A percentile compares a stretch with the other conserved stretches of the same genome.
Evolutionary conservation across 1,140 invertebrate species (phyloP).

Genomic region (Leptestheria dahalacensis): DNA sequence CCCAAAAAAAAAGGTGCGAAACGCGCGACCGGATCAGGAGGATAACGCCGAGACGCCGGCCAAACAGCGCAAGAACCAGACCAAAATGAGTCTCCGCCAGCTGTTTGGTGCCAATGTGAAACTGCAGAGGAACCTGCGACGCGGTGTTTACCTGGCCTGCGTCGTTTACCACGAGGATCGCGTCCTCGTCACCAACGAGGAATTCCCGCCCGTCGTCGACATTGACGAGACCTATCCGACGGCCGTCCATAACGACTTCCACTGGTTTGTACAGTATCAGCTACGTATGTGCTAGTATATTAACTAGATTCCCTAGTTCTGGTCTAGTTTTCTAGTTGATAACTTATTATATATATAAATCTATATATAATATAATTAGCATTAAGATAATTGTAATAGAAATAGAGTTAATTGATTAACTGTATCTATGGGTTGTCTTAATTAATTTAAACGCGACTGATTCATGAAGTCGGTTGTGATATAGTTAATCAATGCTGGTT

Average conservation of each 20-base stretch:
- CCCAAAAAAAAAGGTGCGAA: constrained; percentile 45
- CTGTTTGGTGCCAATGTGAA: constrained; percentile 86
- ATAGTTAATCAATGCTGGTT: too few species aligned
- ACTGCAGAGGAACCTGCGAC: constrained; percentile 82
- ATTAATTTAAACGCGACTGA: too few species aligned
- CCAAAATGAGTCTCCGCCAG: constrained; percentile 83
- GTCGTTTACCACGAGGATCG: constrained; percentile 88
- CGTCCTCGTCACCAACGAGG: constrained; percentile 87
- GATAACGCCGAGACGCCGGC: constrained; percentile 33
- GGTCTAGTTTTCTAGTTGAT: too few species aligned
- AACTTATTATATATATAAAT: too few species aligned
- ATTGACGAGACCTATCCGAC: constrained; percentile 89
- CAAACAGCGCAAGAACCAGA: constrained; percentile 46
- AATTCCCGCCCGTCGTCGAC: constrained; percentile 88
- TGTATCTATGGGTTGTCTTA: too few species aligned
- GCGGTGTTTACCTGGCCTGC: constrained; percentile 82
- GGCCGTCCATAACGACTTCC: constrained; percentile 78
- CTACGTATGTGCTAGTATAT: constrained; percentile 39
- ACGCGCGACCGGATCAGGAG: constrained; percentile 40
- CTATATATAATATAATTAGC: too few species aligned
- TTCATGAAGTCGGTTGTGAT: too few species aligned
- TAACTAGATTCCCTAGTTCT: too few species aligned
- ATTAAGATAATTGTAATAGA: too few species aligned
- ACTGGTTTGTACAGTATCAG: constrained; percentile 98
- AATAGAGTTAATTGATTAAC: too few species aligned